Evolutionary conservation across 2,888 invertebrate species (phyloP), one percentile per base, ranked within the genome.

Genomic region (Synergus umbraculus): DNA sequence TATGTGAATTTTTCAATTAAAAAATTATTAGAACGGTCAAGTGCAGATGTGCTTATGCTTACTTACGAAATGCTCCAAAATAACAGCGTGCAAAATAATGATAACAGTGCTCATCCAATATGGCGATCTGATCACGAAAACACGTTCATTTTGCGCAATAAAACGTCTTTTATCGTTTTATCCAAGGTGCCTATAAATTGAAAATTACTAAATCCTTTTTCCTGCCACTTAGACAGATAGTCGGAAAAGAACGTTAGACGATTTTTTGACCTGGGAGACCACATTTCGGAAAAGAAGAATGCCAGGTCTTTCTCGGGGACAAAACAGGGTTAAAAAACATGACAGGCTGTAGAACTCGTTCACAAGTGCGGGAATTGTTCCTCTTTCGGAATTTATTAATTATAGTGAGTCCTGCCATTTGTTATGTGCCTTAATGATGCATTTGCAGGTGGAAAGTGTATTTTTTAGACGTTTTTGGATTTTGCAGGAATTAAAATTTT

Each of bases 241-340:
- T n/a, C 13, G 12, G 18, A 2, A 49, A 49, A 9, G 1, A 22
- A 15, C 8, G 8, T 15, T 49, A 2, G 1, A 13, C 5, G 1
- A 1, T 69, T 49, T 69, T 44, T 29, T 9, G 15, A 15, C 13
- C 13, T 46, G 22, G 29, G 9, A 15, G 29, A 18, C 15, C 49
- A 69, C 4, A 44, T 49, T 2, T 9, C 37, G 15, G 37, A 29
- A 15, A 41, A 73, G 54, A 37, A 15, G 49, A 10, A 9, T n/a
- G 54, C 54, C 37, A 73, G 73, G 73, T 54, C 73, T 73, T 73
- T 22, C 41, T 73, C 73, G 49, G 54, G 37, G 49, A 37, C 54
- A 73, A 73, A 73, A 73, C 73, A 54, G 73, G 54, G 73, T 73
- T 73, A 73, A 54, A 73, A 73, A 73, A 73, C 73, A 73, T 73